phyloP scores from a whole-genome alignment of 2,888 invertebrate species.

The Ormyrus thymus region DNA sequence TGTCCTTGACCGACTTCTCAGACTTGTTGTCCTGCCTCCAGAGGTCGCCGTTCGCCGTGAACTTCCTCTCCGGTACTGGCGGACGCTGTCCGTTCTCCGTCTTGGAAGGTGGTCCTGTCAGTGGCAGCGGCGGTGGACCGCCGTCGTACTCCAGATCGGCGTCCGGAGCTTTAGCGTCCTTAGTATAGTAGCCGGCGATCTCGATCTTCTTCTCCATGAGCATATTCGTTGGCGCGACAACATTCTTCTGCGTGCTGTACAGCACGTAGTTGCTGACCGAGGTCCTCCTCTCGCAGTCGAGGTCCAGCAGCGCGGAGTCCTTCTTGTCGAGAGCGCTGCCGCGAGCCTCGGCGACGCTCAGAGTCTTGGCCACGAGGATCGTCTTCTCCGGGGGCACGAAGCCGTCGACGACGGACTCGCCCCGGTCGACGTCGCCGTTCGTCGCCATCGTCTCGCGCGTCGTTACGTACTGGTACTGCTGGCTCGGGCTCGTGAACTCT shows the following conservation, averaged over 20 bases:
- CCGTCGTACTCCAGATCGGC: constrained; percentile 45
- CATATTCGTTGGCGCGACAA: neutral
- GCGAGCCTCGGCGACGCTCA: constrained; percentile 32
- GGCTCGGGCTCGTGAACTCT: constrained; percentile 75
- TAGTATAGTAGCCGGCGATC: constrained; percentile 64
- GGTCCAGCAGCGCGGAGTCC: constrained; percentile 30
- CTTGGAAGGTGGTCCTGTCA: constrained; percentile 69
- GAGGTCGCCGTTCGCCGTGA: constrained; percentile 71
- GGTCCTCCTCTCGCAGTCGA: constrained; percentile 12
- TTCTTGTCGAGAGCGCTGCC: constrained; percentile 47
- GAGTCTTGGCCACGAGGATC: constrained; percentile 52
- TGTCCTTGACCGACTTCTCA: constrained; percentile 88
- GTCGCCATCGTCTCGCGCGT: constrained; percentile 46
- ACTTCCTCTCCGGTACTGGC: constrained; percentile 61
- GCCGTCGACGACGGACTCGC: constrained; percentile 46
- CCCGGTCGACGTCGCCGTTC: constrained; percentile 57
- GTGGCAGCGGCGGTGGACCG: constrained; percentile 70
- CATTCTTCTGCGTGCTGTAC: constrained; percentile 30
- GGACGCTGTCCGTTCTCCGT: constrained; percentile 15
- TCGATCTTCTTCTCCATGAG: constrained; percentile 65
- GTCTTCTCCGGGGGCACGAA: constrained; percentile 26
- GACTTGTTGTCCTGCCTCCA: constrained; percentile 86
- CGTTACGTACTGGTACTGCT: constrained; percentile 61
- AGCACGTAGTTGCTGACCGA: constrained; percentile 51
- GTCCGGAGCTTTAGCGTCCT: constrained; percentile 54